Evolutionary conservation across 2,888 invertebrate genomes (phyloP).

Genomic region (Andrena praecox): DNA sequence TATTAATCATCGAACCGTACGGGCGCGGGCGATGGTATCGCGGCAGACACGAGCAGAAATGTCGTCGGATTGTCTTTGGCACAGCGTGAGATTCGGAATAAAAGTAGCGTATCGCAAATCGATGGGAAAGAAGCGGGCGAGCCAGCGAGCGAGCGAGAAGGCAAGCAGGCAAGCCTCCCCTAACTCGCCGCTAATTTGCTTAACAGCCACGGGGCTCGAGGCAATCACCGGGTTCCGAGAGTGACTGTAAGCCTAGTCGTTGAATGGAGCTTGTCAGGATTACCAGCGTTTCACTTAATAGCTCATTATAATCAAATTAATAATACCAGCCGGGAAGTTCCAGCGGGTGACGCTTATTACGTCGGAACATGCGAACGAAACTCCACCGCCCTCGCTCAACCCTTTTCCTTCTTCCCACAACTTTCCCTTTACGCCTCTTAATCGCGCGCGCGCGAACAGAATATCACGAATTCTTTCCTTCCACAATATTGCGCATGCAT

Average conservation of each 20-base stretch:
- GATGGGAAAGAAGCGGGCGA: conserved; percentile 15
- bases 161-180: conserved; percentile 50
- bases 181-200: conserved; percentile 74
- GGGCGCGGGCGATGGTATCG: neutral
- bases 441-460: conserved; percentile 27
- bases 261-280: conserved; percentile 78
- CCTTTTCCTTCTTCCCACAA: conserved; percentile 9
- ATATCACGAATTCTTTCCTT: conserved; percentile 18
- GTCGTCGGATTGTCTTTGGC: neutral
- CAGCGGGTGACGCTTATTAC: conserved; percentile 77
- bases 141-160: conserved; percentile 4
- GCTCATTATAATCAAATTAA: conserved; percentile 83
- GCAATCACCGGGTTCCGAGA: conserved; percentile 62
- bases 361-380: conserved; percentile 76
- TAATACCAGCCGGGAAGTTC: conserved; percentile 73
- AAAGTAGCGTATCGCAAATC: conserved; percentile 9
- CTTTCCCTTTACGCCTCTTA: conserved; percentile 19
- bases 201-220: conserved; percentile 74
- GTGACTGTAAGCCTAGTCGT: conserved; percentile 72
- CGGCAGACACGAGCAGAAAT: neutral
- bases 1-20: neutral
- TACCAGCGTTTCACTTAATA: conserved; percentile 80
- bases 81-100: neutral
- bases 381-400: conserved; percentile 47
- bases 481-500: too few species aligned